A percentile compares a stretch with the other conserved stretches of the same genome.
These are phyloP conservation scores for Apus apus DNA, from an alignment of 2,113 vertebrate genomes.

Conservation along the genomic window DNA sequence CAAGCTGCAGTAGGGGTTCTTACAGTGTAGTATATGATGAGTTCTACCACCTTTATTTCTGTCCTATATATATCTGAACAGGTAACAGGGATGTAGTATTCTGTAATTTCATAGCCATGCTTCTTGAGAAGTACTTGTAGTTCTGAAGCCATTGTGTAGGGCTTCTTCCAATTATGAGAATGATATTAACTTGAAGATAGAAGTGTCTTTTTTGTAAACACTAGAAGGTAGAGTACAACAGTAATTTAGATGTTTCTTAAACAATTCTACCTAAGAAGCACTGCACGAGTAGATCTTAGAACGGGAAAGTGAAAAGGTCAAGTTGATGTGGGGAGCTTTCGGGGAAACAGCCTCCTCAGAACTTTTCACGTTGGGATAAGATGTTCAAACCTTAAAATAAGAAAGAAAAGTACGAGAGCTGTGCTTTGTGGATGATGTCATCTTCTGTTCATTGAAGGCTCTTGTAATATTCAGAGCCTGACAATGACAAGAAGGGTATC, in stretches of 20 bases:
- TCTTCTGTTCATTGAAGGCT: not conserved
- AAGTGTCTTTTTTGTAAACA: conserved; percentile 63
- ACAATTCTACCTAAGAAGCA: conserved; percentile 50
- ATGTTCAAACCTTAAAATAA: conserved; percentile 1
- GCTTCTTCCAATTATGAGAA: conserved; percentile 56
- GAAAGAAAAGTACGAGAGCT: not conserved
- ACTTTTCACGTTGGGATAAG: conserved; percentile 29
- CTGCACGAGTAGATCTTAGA: conserved; percentile 30
- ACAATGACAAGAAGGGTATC: not conserved
- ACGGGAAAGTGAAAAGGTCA: conserved; percentile 63
- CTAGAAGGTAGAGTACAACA: conserved; percentile 57
- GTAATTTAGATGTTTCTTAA: conserved; percentile 71
- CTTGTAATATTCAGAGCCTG: not conserved
- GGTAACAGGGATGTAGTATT: not conserved
- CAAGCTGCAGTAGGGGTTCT: not conserved
- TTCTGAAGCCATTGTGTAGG: conserved; percentile 51
- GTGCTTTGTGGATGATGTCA: conserved; percentile 1
- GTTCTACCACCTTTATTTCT: not conserved
- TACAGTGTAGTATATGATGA: not conserved
- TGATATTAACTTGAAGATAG: conserved; percentile 44
- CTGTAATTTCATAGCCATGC: conserved; percentile 26
- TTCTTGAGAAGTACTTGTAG: conserved; percentile 48
- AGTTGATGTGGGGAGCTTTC: conserved; percentile 59
- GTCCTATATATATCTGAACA: not conserved
- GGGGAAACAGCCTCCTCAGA: conserved; percentile 30